phyloP scores from a whole-genome alignment of 64 coral and sea anemone genomes.

The Dendrophyllia cribrosa region DNA sequence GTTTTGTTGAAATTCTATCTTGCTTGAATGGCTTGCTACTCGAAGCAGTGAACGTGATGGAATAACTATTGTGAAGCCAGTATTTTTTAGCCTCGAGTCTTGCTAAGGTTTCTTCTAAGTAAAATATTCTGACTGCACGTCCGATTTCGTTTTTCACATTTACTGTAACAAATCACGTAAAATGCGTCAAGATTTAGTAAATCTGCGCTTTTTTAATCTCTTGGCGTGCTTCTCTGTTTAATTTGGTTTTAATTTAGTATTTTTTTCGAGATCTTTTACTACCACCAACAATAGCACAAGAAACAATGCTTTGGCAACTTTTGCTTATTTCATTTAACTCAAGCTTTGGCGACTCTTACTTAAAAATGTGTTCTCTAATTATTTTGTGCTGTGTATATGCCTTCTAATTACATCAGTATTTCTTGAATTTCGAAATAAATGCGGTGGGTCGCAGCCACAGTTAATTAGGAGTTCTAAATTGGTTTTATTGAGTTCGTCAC shows the following conservation, averaged over 20 bases:
- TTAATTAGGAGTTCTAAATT: conserved; percentile 90
- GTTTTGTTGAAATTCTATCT: conserved; percentile 82
- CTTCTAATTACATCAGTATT: conserved; percentile 87
- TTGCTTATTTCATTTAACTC: conserved; percentile 43
- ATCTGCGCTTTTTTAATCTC: conserved; percentile 13
- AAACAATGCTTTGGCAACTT: conserved; percentile 66
- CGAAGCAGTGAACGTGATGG: conserved; percentile 70
- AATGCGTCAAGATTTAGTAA: conserved; percentile 53
- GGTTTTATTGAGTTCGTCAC: conserved; percentile 84
- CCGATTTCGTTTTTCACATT: background rate
- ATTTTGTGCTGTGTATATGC: conserved; percentile 45
- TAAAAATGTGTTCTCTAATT: conserved; percentile 57
- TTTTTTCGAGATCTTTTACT: conserved; percentile 9
- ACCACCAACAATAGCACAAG: conserved; percentile 51
- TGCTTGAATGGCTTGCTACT: conserved; percentile 85
- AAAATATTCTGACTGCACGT: background rate
- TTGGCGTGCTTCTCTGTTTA: conserved; percentile 37
- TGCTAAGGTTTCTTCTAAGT: background rate
- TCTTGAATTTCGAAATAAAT: conserved; percentile 80
- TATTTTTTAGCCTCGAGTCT: conserved; percentile 3
- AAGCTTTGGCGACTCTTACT: conserved; percentile 44
- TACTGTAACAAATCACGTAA: conserved; percentile 48
- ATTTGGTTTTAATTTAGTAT: conserved; percentile 30
- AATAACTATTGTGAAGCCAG: conserved; percentile 26
- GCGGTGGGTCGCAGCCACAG: conserved; percentile 71